Evolutionary conservation across 1,140 invertebrate species (phyloP).

Genomic region (Cydia amplana): DNA sequence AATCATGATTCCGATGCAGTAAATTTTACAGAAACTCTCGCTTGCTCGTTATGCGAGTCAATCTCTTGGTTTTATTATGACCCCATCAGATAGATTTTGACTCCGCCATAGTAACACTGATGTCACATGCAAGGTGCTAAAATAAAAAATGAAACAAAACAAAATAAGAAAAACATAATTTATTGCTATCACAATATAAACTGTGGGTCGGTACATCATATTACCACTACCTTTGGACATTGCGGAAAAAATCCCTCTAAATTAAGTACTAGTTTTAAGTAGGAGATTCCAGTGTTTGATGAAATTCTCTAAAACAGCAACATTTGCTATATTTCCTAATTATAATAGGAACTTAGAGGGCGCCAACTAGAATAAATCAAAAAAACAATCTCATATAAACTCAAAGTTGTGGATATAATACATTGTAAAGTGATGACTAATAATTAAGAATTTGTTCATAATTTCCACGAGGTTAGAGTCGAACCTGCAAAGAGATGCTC

Average conservation of each 20-base stretch:
- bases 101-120: slow-evolving; percentile 49
- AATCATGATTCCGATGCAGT: not conserved
- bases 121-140: slow-evolving; percentile 60
- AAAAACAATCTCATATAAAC: slow-evolving; percentile 56
- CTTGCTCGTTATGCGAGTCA: slow-evolving; percentile 17
- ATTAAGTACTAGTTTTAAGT: slow-evolving; percentile 75
- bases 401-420: slow-evolving; percentile 49
- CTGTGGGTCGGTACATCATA: slow-evolving; percentile 54
- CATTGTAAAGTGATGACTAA: slow-evolving; percentile 41
- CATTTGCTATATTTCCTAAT: slow-evolving; percentile 39
- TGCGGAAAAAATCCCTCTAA: slow-evolving; percentile 55
- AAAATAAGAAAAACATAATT: slow-evolving; percentile 68
- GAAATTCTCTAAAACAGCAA: slow-evolving; percentile 33
- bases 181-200: slow-evolving; percentile 66
- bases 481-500: slow-evolving; percentile 68
- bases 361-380: slow-evolving; percentile 43
- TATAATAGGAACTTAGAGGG: slow-evolving; percentile 64
- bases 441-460: slow-evolving; percentile 59
- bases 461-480: slow-evolving; percentile 62
- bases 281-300: slow-evolving; percentile 61
- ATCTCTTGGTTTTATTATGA: not conserved
- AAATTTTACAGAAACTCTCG: slow-evolving; percentile 19
- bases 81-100: slow-evolving; percentile 39
- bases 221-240: slow-evolving; percentile 61
- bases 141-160: slow-evolving; percentile 74